These are phyloP conservation scores for Anabacerthia variegaticeps DNA, from an alignment of 2,797 vertebrate genomes.

Conservation along the genomic window DNA sequence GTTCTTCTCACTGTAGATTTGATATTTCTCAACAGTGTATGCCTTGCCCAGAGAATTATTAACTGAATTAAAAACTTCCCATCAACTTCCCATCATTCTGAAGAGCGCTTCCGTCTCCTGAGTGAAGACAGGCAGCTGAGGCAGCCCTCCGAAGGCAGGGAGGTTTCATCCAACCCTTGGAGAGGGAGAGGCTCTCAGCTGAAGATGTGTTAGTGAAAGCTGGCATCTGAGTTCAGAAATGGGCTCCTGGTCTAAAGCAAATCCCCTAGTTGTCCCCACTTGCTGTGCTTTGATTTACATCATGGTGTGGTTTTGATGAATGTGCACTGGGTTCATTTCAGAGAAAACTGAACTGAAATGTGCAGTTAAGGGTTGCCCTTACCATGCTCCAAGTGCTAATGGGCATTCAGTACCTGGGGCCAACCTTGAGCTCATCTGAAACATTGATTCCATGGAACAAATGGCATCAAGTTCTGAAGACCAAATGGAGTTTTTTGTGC, in stretches of 20 bases:
- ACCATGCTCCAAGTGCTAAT: background rate
- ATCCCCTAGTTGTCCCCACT: background rate
- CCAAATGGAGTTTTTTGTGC: background rate
- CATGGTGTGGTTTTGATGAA: background rate
- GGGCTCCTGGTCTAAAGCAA: background rate
- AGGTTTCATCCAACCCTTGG: background rate
- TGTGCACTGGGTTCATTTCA: background rate
- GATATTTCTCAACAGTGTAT: background rate
- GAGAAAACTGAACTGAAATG: background rate
- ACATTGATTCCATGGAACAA: fast-evolving
- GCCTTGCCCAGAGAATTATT: background rate
- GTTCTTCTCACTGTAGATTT: background rate
- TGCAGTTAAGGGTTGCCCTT: background rate
- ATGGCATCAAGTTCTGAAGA: background rate
- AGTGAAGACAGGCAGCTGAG: background rate
- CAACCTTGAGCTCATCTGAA: background rate
- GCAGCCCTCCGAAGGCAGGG: background rate
- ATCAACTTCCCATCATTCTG: background rate
- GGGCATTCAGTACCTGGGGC: background rate
- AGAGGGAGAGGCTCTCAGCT: background rate
- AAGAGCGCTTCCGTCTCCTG: background rate
- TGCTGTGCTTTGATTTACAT: background rate
- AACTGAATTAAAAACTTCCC: background rate
- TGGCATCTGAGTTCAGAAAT: background rate
- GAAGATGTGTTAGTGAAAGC: background rate